Evolutionary conservation across 2,797 vertebrate genomes (phyloP).

Genomic region (Scomberomorus guttatus): DNA sequence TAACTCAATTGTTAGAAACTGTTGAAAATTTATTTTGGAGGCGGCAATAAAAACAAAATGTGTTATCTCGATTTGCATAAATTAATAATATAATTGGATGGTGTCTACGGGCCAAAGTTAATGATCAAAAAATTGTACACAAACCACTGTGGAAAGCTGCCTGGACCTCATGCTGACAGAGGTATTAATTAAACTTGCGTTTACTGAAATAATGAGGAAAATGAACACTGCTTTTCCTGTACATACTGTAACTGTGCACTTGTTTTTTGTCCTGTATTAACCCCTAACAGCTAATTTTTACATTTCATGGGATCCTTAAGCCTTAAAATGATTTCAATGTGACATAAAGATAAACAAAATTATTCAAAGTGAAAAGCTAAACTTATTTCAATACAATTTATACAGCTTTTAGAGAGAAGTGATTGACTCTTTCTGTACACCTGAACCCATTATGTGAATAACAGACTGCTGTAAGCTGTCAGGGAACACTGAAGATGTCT

Average conservation of each 20-base stretch:
- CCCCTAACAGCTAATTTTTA: slow-evolving; percentile 36
- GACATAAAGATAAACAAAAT: slow-evolving; percentile 49
- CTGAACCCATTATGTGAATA: slow-evolving; percentile 60
- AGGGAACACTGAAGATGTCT: slow-evolving; percentile 62
- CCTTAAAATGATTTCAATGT: slow-evolving; percentile 38
- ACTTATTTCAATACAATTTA: slow-evolving; percentile 72
- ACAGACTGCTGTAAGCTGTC: slow-evolving; percentile 64
- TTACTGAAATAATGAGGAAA: slow-evolving; percentile 2
- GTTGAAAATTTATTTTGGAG: not conserved
- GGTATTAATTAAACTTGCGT: slow-evolving; percentile 30
- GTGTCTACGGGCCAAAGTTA: slow-evolving; percentile 1
- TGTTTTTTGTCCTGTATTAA: slow-evolving; percentile 14
- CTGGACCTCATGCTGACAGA: slow-evolving; percentile 50
- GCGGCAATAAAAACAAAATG: not conserved
- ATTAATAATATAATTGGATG: not conserved
- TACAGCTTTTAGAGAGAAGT: slow-evolving; percentile 72
- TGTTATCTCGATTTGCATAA: not conserved
- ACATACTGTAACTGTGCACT: slow-evolving; percentile 14
- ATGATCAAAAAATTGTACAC: not conserved
- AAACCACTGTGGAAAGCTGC: slow-evolving; percentile 48
- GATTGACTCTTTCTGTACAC: slow-evolving; percentile 66
- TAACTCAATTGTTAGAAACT: slow-evolving; percentile 15
- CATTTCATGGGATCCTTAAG: slow-evolving; percentile 67
- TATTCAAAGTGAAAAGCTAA: slow-evolving; percentile 68
- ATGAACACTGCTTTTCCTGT: slow-evolving; percentile 12